phyloP scores from a whole-genome alignment of 2,113 vertebrate species.

The Galeopterus variegatus region DNA sequence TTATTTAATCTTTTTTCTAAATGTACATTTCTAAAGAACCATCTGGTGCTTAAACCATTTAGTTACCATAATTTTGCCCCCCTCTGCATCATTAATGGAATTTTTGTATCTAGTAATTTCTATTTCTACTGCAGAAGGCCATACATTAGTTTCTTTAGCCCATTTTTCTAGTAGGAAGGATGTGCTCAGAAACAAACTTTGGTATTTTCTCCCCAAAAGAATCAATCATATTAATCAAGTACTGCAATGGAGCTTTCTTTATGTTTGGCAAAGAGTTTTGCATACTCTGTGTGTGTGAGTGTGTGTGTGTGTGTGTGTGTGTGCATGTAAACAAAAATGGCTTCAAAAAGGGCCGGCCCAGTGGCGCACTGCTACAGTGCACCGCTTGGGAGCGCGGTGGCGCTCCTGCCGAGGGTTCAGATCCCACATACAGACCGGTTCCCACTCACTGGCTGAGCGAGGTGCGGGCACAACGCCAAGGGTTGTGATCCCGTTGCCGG shows the following conservation, averaged over 20 bases:
- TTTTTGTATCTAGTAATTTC: constrained; percentile 51
- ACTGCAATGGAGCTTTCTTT: not conserved
- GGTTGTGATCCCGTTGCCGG: too few species aligned
- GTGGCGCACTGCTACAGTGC: too few species aligned
- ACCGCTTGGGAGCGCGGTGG: too few species aligned
- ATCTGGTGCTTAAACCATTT: constrained; percentile 61
- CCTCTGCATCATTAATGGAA: constrained; percentile 35
- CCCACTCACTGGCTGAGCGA: too few species aligned
- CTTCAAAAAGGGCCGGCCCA: too few species aligned
- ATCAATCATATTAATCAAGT: constrained; percentile 24
- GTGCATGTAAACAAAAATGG: not conserved
- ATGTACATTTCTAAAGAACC: constrained; percentile 53
- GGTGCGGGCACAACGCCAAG: too few species aligned
- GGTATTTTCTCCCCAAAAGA: not conserved
- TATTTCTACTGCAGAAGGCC: constrained; percentile 4
- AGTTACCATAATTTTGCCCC: constrained; percentile 50
- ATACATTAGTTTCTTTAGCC: not conserved
- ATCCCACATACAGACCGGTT: too few species aligned
- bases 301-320: not conserved
- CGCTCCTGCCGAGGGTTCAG: too few species aligned
- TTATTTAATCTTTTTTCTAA: not conserved
- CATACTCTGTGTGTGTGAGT: not conserved
- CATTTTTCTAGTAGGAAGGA: constrained; percentile 42
- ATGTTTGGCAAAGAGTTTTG: constrained; percentile 24
- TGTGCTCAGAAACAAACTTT: constrained; percentile 38